These are phyloP conservation scores for Brachionus plicatilis DNA, from an alignment of 1,140 invertebrate species.

Conservation along the genomic window DNA sequence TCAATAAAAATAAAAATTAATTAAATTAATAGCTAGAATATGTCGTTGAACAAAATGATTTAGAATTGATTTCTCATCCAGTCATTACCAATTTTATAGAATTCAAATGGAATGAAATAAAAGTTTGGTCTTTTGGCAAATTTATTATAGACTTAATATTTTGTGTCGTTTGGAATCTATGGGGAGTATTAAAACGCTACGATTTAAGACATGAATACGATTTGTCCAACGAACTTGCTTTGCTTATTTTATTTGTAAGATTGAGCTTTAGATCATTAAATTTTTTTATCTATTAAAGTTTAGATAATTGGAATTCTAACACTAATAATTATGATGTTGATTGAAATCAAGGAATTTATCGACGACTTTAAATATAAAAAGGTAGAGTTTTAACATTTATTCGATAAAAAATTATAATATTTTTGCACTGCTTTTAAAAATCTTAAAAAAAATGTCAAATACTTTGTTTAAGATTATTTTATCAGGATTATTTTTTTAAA, in stretches of 20 bases:
- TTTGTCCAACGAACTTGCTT: neutral
- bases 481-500: too few species aligned
- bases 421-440: too few species aligned
- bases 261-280: neutral
- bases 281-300: neutral
- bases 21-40: neutral
- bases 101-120: neutral
- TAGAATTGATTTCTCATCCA: slow-evolving; percentile 25
- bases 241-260: slow-evolving; percentile 7
- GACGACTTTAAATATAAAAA: too few species aligned
- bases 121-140: neutral
- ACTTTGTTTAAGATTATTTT: too few species aligned
- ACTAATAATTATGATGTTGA: neutral
- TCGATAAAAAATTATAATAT: too few species aligned
- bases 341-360: too few species aligned
- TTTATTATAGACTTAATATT: neutral
- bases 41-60: neutral
- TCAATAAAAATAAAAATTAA: neutral
- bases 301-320: neutral
- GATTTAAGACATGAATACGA: neutral
- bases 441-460: too few species aligned
- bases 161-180: slow-evolving; percentile 12
- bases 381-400: too few species aligned
- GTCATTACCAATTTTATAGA: slow-evolving; percentile 4
- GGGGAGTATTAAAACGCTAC: neutral